phyloP scores from a whole-genome alignment of 2,888 invertebrate genomes.

The Mystacides longicornis region DNA sequence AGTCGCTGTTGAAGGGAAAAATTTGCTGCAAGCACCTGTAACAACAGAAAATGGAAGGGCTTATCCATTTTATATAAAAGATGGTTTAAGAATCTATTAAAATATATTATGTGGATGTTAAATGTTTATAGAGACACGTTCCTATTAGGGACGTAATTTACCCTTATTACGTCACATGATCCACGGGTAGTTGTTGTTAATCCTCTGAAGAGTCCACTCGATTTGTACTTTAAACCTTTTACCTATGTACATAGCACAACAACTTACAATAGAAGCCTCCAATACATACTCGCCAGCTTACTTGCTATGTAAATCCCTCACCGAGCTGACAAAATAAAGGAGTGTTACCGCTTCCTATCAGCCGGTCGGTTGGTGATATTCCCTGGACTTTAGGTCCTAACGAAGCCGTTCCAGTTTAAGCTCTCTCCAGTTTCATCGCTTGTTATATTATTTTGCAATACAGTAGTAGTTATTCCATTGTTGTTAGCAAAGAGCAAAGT shows the following conservation, averaged over 20 bases:
- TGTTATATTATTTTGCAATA: too few relatives aligned
- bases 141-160: constrained; percentile 7
- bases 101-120: too few relatives aligned
- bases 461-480: neutral
- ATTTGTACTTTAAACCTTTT: constrained; percentile 14
- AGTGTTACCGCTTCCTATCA: neutral
- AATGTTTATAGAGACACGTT: neutral
- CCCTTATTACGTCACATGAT: constrained; percentile 4
- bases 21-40: too few relatives aligned
- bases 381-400: neutral
- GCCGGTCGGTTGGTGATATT: neutral
- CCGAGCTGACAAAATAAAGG: constrained; percentile 9
- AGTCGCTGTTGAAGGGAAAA: too few relatives aligned
- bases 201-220: constrained; percentile 13
- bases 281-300: too few relatives aligned
- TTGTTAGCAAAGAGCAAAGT: neutral
- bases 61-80: too few relatives aligned
- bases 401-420: neutral
- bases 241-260: neutral
- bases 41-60: too few relatives aligned
- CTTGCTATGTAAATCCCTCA: constrained; percentile 13
- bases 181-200: constrained; percentile 6
- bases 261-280: constrained; percentile 2
- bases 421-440: neutral
- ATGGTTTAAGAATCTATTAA: too few relatives aligned